These are phyloP conservation scores for Triplophysa yarkandensis DNA, from an alignment of 2,797 vertebrate species.

Conservation along the genomic window DNA sequence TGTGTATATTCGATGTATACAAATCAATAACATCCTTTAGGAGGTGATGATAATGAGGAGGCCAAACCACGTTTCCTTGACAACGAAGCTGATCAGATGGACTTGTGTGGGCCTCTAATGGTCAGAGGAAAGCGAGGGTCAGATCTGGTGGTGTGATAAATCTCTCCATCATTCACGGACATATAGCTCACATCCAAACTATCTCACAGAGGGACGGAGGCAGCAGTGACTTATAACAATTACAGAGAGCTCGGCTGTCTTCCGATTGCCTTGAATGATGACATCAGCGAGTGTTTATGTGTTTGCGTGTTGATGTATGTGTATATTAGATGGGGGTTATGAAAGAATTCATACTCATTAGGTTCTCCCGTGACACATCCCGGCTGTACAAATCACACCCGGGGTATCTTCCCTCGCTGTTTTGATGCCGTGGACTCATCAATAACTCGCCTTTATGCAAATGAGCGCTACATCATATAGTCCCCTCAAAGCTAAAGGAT, in stretches of 20 bases:
- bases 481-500: conserved; percentile 24
- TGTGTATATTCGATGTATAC: conserved; percentile 16
- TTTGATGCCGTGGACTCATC: conserved; percentile 34
- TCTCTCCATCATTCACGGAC: conserved; percentile 27
- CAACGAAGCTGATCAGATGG: conserved; percentile 30
- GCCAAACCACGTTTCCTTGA: conserved; percentile 44
- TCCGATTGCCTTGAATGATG: conserved; percentile 17
- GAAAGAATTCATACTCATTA: conserved; percentile 44
- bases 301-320: conserved; percentile 22
- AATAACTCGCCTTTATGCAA: conserved; percentile 49
- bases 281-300: neutral
- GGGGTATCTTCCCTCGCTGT: conserved; percentile 23
- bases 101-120: conserved; percentile 22
- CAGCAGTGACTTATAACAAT: neutral
- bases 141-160: conserved; percentile 40
- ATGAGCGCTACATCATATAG: conserved; percentile 46
- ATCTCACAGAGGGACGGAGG: neutral
- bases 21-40: conserved; percentile 41
- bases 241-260: neutral
- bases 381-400: conserved; percentile 12
- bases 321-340: conserved; percentile 32
- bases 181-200: neutral
- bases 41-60: neutral
- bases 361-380: conserved; percentile 25
- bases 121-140: conserved; percentile 35